Conservation (phyloP, 2,113 vertebrate species). For the Ptyas mucosa region DNA sequence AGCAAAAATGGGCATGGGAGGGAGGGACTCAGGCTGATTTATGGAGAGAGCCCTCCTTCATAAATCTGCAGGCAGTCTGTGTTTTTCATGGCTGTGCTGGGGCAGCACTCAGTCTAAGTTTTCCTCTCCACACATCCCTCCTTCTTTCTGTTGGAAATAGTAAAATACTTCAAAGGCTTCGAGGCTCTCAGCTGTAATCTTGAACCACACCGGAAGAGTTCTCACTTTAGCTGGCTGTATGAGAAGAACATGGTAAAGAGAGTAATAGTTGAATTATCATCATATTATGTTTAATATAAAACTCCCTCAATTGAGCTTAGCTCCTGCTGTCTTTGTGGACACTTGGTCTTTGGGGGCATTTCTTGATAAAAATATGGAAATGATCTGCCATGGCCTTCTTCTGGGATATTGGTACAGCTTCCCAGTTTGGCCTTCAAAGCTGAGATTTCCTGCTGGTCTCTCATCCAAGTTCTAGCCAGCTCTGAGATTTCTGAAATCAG, state of each 20-base stretch:
- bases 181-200: background rate
- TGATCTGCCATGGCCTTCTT: background rate
- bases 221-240: background rate
- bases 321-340: background rate
- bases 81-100: background rate
- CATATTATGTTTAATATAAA: background rate
- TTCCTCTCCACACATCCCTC: background rate
- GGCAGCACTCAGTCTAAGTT: background rate
- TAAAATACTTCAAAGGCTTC: background rate
- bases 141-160: background rate
- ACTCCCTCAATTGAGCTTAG: background rate
- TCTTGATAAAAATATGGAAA: background rate
- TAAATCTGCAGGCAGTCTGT: slow-evolving; percentile 30
- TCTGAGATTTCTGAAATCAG: background rate
- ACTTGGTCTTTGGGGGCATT: background rate
- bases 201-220: background rate
- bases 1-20: background rate
- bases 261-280: background rate
- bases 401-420: background rate
- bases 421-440: background rate
- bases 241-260: background rate
- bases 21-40: slow-evolving; percentile 25
- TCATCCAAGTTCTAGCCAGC: background rate
- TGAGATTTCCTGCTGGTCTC: background rate
- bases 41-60: slow-evolving; percentile 7